Evolutionary conservation across 2,888 invertebrate species (phyloP).

Genomic region (Dendrolimus pini): DNA sequence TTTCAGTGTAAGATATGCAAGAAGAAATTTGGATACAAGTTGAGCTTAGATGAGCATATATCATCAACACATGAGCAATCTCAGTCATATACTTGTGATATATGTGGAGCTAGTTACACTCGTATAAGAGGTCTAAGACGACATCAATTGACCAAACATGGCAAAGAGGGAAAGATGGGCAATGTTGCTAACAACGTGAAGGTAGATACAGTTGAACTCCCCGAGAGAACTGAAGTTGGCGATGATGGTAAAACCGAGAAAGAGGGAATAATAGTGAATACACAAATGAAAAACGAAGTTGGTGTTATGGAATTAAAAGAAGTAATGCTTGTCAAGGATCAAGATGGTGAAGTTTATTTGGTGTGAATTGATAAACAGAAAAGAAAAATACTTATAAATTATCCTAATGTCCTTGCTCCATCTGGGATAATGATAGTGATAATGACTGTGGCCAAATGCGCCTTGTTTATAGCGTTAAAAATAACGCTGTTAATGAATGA

Average conservation of each 20-base stretch:
- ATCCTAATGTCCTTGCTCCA: too few species aligned
- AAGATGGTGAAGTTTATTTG: constrained; percentile 22
- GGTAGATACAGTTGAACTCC: constrained; percentile 7
- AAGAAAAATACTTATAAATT: constrained; percentile 1
- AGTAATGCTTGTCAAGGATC: constrained; percentile 17
- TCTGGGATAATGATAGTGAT: too few species aligned
- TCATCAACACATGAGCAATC: constrained; percentile 45
- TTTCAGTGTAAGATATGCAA: constrained; percentile 57
- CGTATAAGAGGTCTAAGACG: constrained; percentile 43
- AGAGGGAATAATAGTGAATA: constrained; percentile 15
- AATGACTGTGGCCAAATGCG: too few species aligned
- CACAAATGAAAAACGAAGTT: constrained; percentile 18
- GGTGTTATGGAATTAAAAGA: constrained; percentile 4
- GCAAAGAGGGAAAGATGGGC: constrained; percentile 16
- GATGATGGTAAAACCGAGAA: constrained; percentile 9
- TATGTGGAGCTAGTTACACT: constrained; percentile 49
- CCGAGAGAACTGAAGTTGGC: constrained; percentile 1
- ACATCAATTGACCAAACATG: constrained; percentile 48
- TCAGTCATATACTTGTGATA: constrained; percentile 34
- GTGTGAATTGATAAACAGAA: constrained; percentile 11
- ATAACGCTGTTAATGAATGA: too few species aligned
- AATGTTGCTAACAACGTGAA: neutral
- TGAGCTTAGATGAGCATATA: constrained; percentile 55
- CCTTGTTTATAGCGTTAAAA: too few species aligned
- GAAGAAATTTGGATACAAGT: constrained; percentile 62